Evolutionary conservation across 1,140 invertebrate genomes (phyloP).

Genomic region (Drosophila auraria): DNA sequence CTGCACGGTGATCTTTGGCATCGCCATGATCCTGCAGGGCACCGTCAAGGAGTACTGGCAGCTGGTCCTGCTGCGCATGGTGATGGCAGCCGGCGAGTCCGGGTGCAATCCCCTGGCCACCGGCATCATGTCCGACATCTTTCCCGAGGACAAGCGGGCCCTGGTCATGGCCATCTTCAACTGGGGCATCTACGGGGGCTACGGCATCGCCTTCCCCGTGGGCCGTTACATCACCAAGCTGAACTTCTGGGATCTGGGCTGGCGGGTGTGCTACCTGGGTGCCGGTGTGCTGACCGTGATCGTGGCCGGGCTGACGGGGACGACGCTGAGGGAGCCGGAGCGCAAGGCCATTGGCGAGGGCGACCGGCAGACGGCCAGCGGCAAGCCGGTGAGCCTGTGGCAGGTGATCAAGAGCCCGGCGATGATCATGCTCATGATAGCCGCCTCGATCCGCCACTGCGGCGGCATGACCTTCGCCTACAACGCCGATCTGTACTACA

Average conservation of each 20-base stretch:
- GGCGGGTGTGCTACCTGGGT: slow-evolving; percentile 94
- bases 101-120: slow-evolving; percentile 96
- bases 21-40: slow-evolving; percentile 93
- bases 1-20: slow-evolving; percentile 92
- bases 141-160: slow-evolving; percentile 92
- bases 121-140: slow-evolving; percentile 93
- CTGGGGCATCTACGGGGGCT: slow-evolving; percentile 98
- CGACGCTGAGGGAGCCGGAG: slow-evolving; percentile 92
- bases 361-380: slow-evolving; percentile 76
- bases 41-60: slow-evolving; percentile 96
- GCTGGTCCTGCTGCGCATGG: slow-evolving; percentile 93
- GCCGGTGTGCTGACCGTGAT: slow-evolving; percentile 93
- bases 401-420: slow-evolving; percentile 91
- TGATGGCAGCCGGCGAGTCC: slow-evolving; percentile 94
- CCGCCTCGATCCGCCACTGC: slow-evolving; percentile 95
- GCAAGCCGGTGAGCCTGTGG: slow-evolving; percentile 88
- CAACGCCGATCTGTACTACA: slow-evolving; percentile 95
- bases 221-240: slow-evolving; percentile 93
- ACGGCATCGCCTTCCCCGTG: slow-evolving; percentile 95
- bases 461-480: slow-evolving; percentile 96
- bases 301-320: slow-evolving; percentile 89
- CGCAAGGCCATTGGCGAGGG: slow-evolving; percentile 90
- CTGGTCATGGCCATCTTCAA: slow-evolving; percentile 97
- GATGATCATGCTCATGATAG: slow-evolving; percentile 92
- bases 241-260: slow-evolving; percentile 92